Evolutionary conservation across 2,888 invertebrate genomes (phyloP), one percentile per base, ranked within the genome.

Genomic region (Nemotelus pantherinus): DNA sequence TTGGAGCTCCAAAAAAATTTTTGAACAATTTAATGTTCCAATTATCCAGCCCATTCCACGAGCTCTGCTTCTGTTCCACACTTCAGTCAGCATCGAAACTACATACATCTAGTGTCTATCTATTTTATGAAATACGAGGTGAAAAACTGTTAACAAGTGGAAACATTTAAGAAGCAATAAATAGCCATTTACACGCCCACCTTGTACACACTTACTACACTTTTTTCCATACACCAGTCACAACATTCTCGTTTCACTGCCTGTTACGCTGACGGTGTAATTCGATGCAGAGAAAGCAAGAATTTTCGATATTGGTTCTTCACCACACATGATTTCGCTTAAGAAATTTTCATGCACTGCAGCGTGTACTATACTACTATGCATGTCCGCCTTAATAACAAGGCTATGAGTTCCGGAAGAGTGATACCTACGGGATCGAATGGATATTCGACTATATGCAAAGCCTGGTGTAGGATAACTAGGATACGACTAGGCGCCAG

Each of bases 111-210:
- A 25, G 25, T 25, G 25, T 25, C 25, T 25, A 25, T 57, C 41
- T 39, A 55, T 58, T 72, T 58, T 60, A 72, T 72, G 25, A 64
- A 65, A 64, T 55, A 65, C 39, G 50, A 80, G 80, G 80, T 80
- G 80, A 78, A 78, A 78, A 78, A 67, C 75, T 78, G 78, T 77
- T 79, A 77, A 79, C 79, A 79, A 79, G 79, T 77, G 80, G 64
- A 80, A 78, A 76, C 76, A 76, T 78, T 80, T 80, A 80, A 78
- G 76, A 77, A 77, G 77, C 72, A 80, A 80, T 80, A 80, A 78
- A 80, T 80, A 80, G 77, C 76, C 70, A 78, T 78, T 79, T 77
- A 71, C 64, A 74, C 72, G 77, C 80, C 85, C 76, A 64, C 53
- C 76, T 50, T 65, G 76, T 55, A 55, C 3, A 53, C 65, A 55